These are phyloP conservation scores for Glyptemys insculpta DNA, from an alignment of 2,797 vertebrate genomes.

Conservation along the genomic window DNA sequence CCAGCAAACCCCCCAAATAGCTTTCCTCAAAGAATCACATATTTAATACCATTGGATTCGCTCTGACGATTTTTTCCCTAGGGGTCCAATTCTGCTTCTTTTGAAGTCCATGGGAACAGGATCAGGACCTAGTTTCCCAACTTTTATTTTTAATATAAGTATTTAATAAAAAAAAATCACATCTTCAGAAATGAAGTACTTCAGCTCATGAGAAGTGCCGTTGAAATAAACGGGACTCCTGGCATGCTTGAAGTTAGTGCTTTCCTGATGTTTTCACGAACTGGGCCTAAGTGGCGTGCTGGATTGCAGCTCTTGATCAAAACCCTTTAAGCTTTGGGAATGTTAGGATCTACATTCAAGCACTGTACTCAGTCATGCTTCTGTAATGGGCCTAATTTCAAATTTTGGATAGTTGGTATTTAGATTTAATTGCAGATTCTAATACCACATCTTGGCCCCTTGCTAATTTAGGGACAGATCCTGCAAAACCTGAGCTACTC, in stretches of 20 bases:
- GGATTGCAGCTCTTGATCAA: not conserved
- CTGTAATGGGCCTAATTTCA: not conserved
- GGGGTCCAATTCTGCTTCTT: not conserved
- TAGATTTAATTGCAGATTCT: not conserved
- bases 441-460: not conserved
- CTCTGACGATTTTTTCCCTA: accelerated
- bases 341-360: not conserved
- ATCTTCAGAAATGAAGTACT: not conserved
- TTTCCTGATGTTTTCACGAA: not conserved
- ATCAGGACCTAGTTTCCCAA: not conserved
- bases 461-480: not conserved
- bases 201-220: not conserved
- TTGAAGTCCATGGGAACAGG: accelerated
- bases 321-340: not conserved
- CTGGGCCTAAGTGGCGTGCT: accelerated
- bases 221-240: not conserved
- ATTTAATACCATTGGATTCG: accelerated
- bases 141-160: not conserved
- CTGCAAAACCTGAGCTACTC: not conserved
- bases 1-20: not conserved
- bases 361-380: not conserved
- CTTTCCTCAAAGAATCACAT: accelerated
- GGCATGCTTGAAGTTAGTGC: not conserved
- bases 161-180: not conserved
- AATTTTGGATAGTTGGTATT: not conserved